Conservation (phyloP, 2,888 invertebrate species). For the Pyrochroa serraticornis region DNA sequence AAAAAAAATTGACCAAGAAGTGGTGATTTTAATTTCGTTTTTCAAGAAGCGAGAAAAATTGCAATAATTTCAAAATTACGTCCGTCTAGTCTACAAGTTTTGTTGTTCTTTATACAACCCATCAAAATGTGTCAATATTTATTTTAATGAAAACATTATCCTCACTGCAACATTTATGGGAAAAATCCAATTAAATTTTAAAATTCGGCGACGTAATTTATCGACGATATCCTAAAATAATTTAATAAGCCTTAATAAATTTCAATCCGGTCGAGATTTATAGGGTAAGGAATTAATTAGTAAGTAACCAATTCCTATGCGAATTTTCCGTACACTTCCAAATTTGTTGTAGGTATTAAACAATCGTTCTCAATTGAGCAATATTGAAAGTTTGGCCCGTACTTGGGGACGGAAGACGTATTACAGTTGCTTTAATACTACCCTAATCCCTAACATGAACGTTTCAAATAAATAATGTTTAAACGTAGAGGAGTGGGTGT, state of each 20-base stretch:
- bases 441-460: slow-evolving; percentile 44
- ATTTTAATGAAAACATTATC: not conserved
- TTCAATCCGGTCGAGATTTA: slow-evolving; percentile 17
- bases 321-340: slow-evolving; percentile 8
- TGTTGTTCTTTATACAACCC: not conserved
- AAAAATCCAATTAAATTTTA: not conserved
- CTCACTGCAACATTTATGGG: no score
- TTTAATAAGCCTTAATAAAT: slow-evolving; percentile 2
- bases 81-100: not conserved
- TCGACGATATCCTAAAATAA: slow-evolving; percentile 1
- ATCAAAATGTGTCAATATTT: not conserved
- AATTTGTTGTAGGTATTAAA: slow-evolving; percentile 15
- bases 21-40: not conserved
- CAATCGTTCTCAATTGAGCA: slow-evolving; percentile 20
- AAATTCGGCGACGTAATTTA: not conserved
- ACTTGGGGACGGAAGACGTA: slow-evolving; percentile 41
- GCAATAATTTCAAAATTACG: slow-evolving; percentile 3
- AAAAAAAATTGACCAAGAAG: not conserved
- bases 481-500: slow-evolving; percentile 45
- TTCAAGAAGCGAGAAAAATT: slow-evolving; percentile 1
- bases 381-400: slow-evolving; percentile 19
- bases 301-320: slow-evolving; percentile 1
- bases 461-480: slow-evolving; percentile 48
- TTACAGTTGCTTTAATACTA: slow-evolving; percentile 43
- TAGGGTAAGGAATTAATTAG: slow-evolving; percentile 12